phyloP scores from a whole-genome alignment of 2,113 vertebrate genomes.

The Megaceryle maxima region DNA sequence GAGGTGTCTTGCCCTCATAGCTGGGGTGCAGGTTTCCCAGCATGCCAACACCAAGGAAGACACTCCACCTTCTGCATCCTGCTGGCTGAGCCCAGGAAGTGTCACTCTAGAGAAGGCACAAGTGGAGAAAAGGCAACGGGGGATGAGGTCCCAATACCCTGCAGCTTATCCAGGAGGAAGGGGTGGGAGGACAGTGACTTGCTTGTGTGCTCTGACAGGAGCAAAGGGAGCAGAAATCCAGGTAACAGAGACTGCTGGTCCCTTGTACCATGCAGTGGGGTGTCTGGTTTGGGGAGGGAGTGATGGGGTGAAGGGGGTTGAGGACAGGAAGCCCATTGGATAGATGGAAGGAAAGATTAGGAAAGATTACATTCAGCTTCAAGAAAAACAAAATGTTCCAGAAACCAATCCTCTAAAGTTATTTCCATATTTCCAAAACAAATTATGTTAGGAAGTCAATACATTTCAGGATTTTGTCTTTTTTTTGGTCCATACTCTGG shows the following conservation, averaged over 20 bases:
- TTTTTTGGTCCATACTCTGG: background rate
- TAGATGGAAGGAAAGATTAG: background rate
- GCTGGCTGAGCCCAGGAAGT: background rate
- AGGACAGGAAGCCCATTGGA: background rate
- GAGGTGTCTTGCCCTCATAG: background rate
- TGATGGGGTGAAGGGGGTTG: background rate
- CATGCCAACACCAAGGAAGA: background rate
- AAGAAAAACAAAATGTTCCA: background rate
- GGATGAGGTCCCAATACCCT: background rate
- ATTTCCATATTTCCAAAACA: background rate
- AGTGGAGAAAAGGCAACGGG: background rate
- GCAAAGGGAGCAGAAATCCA: background rate
- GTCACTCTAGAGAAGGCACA: background rate
- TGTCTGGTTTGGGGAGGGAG: background rate
- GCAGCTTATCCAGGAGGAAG: background rate
- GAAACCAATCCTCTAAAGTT: background rate
- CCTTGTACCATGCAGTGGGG: background rate
- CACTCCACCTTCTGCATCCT: accelerated
- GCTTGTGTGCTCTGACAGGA: background rate
- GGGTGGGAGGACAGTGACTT: background rate
- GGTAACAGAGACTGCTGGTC: background rate
- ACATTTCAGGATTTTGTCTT: background rate
- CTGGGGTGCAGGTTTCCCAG: background rate
- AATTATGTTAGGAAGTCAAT: background rate
- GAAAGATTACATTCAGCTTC: background rate